Evolutionary conservation across 2,888 invertebrate species (phyloP).

Genomic region (Phyllotreta striolata): DNA sequence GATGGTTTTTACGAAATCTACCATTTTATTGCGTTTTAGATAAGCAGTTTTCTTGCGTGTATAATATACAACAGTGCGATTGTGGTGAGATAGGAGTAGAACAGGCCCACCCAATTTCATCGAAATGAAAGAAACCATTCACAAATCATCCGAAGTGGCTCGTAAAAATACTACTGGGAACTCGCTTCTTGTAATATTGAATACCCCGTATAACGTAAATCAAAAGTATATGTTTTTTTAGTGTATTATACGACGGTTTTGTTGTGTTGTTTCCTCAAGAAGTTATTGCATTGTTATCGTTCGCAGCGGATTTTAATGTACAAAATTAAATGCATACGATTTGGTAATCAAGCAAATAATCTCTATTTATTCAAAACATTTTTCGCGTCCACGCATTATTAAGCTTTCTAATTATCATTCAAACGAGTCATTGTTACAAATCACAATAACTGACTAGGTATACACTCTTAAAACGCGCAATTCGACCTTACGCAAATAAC

Average conservation of each 20-base stretch:
- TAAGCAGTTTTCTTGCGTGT: slow-evolving; percentile 25
- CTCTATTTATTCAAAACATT: too few relatives aligned
- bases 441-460: too few relatives aligned
- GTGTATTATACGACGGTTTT: slow-evolving; percentile 11
- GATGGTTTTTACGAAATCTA: too few relatives aligned
- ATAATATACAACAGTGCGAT: slow-evolving; percentile 30
- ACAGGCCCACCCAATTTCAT: slow-evolving; percentile 38
- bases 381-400: too few relatives aligned
- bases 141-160: slow-evolving; percentile 40
- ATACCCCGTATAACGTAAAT: slow-evolving; percentile 35
- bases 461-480: too few relatives aligned
- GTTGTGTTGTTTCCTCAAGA: slow-evolving; percentile 12
- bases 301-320: background rate
- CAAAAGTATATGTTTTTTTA: slow-evolving; percentile 35
- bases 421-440: too few relatives aligned
- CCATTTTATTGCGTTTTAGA: slow-evolving; percentile 25
- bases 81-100: slow-evolving; percentile 21
- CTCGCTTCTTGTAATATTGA: slow-evolving; percentile 36
- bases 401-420: too few relatives aligned
- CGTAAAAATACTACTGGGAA: slow-evolving; percentile 40
- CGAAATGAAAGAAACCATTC: slow-evolving; percentile 41
- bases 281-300: slow-evolving; percentile 15
- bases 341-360: too few relatives aligned
- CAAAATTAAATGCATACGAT: too few relatives aligned
- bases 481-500: too few relatives aligned